These are phyloP conservation scores for Ceyx cyanopectus DNA, from an alignment of 2,113 vertebrate species.

Conservation along the genomic window DNA sequence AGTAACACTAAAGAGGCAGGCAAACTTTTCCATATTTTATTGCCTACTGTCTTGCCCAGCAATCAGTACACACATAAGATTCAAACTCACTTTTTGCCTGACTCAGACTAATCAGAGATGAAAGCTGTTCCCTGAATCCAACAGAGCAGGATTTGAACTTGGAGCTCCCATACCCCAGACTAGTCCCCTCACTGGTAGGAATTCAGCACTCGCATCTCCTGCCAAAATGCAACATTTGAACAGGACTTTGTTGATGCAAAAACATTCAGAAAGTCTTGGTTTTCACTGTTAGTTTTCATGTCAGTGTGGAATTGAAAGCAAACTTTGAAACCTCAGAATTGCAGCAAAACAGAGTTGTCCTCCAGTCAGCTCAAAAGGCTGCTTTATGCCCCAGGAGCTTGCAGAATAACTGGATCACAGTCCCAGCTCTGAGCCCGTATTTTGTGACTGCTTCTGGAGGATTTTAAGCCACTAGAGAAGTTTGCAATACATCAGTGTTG, in stretches of 20 bases:
- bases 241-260: conserved; percentile 41
- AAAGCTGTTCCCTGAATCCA: background rate
- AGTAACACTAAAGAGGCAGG: background rate
- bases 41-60: background rate
- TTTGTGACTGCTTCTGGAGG: background rate
- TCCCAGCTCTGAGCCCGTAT: background rate
- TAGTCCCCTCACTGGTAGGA: background rate
- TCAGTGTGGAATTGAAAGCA: conserved; percentile 33
- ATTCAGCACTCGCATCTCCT: background rate
- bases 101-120: background rate
- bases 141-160: background rate
- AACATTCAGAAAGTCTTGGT: conserved; percentile 17
- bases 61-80: rapidly evolving
- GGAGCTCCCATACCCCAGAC: background rate
- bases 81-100: background rate
- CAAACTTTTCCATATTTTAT: background rate
- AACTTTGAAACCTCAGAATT: conserved; percentile 51
- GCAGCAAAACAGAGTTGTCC: background rate
- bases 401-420: background rate
- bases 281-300: conserved; percentile 54
- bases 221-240: conserved; percentile 41
- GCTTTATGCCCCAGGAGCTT: conserved; percentile 25
- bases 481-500: background rate
- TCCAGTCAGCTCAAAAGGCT: conserved; percentile 10
- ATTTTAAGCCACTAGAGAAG: background rate